phyloP scores from a whole-genome alignment of 2,888 invertebrate genomes.

The Lydus trimaculatus region DNA sequence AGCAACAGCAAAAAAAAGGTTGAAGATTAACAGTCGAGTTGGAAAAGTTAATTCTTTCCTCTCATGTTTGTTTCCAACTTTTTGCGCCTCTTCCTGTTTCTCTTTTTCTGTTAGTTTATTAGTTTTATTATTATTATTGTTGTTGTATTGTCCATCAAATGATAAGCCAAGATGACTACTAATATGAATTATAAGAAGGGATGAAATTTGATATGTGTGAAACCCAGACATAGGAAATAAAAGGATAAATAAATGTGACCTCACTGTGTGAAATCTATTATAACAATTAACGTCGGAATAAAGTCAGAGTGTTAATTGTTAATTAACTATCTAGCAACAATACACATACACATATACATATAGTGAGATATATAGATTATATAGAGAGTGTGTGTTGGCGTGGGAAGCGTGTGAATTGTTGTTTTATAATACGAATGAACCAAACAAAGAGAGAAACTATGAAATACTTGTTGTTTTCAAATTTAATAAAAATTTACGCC shows the following conservation, averaged over 20 bases:
- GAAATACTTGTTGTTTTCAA: not conserved
- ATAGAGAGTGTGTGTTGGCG: slow-evolving; percentile 37
- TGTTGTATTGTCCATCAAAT: slow-evolving; percentile 9
- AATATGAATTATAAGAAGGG: slow-evolving; percentile 14
- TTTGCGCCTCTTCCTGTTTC: not conserved
- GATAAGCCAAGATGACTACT: slow-evolving; percentile 17
- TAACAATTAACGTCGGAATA: slow-evolving; percentile 48
- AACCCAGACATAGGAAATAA: slow-evolving; percentile 22
- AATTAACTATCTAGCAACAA: slow-evolving; percentile 48
- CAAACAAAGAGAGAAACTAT: not conserved
- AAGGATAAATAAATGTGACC: slow-evolving; percentile 49
- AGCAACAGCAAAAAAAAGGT: not conserved
- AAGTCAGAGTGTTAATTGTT: slow-evolving; percentile 53
- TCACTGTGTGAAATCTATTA: slow-evolving; percentile 51
- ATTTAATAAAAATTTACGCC: slow-evolving; percentile 15
- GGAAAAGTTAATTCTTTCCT: slow-evolving; percentile 5
- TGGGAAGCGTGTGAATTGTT: slow-evolving; percentile 50
- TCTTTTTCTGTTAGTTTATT: not conserved
- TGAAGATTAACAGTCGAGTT: not conserved
- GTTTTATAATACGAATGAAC: not conserved
- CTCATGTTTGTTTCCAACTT: not conserved
- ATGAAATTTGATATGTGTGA: slow-evolving; percentile 29
- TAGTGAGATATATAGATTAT: not conserved
- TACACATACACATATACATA: slow-evolving; percentile 24
- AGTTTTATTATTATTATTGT: not conserved